Percentiles rank a stretch among this genome's conserved stretches.
Conservation (phyloP, 2,797 vertebrate species). For the Nannoperca australis region DNA sequence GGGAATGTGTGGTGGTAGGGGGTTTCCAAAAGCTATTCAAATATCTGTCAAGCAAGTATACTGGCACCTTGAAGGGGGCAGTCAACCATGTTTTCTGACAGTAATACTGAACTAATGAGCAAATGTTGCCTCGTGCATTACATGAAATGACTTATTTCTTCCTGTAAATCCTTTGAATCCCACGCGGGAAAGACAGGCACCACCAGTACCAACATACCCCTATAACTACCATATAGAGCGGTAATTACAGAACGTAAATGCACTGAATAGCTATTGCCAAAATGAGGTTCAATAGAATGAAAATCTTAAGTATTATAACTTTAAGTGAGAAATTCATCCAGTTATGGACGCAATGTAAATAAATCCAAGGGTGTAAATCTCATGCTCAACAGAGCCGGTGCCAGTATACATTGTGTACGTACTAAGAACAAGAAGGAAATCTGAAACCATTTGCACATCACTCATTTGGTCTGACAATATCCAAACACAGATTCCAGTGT, state of each 20-base stretch:
- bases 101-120: neutral
- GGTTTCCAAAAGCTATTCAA: neutral
- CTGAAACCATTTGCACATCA: constrained; percentile 4
- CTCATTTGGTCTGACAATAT: constrained; percentile 10
- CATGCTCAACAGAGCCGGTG: neutral
- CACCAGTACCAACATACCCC: neutral
- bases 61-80: neutral
- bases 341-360: constrained; percentile 8
- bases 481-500: constrained; percentile 49
- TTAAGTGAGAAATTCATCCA: neutral
- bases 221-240: neutral
- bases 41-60: neutral
- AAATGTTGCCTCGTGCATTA: neutral
- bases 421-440: constrained; percentile 1
- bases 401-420: neutral
- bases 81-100: neutral
- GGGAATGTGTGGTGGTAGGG: neutral
- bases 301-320: constrained; percentile 24
- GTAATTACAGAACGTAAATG: neutral
- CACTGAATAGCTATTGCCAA: neutral
- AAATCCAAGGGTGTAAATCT: neutral
- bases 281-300: neutral
- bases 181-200: neutral
- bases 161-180: constrained; percentile 4
- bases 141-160: neutral